Base-by-base conservation (phyloP, 2,888 invertebrate genomes). In the Protophormia terraenovae region DNA sequence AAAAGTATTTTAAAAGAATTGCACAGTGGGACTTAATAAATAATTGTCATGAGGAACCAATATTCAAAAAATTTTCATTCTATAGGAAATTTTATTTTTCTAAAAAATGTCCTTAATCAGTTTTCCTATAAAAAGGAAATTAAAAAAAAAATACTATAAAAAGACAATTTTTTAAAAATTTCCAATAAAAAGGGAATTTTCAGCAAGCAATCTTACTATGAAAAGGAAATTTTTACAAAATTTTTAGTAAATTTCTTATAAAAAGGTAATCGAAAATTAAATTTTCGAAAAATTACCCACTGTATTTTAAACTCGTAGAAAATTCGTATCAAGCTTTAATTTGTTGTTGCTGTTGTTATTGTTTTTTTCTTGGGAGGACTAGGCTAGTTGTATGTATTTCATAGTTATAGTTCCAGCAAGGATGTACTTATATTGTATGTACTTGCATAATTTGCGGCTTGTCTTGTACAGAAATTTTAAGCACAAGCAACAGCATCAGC, bases 401-500 rank as follows among this genome's bases (percentile, higher is more conserved):
- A 14, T 64, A n/a, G 71, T 47, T 75, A n/a, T 71, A 10, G 53
- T 45, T 72, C n/a, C n/a, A 45, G 53, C 32, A 16, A 77, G 81
- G 47, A 66, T 77, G 67, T 84, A 67, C 32, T 77, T 78, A 66
- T 71, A 35, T 69, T 76, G 77, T 84, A 73, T 76, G 77, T 84
- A 73, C 77, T 78, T 73, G 78, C 75, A 85, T 85, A 85, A 82
- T 85, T 85, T 85, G 81, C 78, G 78, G 80, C 69, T 82, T 86
- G 81, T 79, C 83, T 78, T 83, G 69, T 78, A 77, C 80, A 83
- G 77, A 78, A 76, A 87, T 79, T 76, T 76, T 66, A 47, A 67
- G 50, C 79, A 69, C 55, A 82, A 76, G 75, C 69, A 80, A 75
- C 73, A 79, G 55, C 84, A 75, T 85, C 85, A 85, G 78, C 82